Conservation (phyloP, 2,797 vertebrate species). For the Spinibarbus caldwelli region DNA sequence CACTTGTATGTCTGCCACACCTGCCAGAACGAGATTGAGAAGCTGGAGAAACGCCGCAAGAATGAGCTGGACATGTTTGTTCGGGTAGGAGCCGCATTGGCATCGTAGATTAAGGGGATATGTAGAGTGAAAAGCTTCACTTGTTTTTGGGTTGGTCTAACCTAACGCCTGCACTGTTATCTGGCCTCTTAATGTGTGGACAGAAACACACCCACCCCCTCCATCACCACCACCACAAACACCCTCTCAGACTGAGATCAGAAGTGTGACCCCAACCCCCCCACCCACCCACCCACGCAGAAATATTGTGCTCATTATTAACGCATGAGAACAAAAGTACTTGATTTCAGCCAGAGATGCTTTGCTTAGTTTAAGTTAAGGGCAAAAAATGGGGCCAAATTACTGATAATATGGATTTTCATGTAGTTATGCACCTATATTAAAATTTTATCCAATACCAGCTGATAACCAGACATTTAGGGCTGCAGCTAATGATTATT, state of each 20-base stretch:
- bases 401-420: neutral
- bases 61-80: conserved; percentile 97
- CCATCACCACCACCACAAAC: neutral
- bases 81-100: conserved; percentile 79
- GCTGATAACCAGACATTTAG: no score
- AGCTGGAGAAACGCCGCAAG: conserved; percentile 93
- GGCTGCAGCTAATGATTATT: neutral
- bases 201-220: no score
- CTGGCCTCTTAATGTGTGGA: conserved; percentile 17
- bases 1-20: conserved; percentile 97
- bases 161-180: neutral
- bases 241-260: conserved; percentile 59
- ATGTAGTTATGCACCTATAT: no score
- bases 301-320: conserved; percentile 71
- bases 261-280: conserved; percentile 59
- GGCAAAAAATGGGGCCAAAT: neutral
- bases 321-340: conserved; percentile 72
- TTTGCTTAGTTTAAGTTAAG: neutral
- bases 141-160: conserved; percentile 14
- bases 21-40: conserved; percentile 94
- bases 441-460: neutral
- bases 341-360: conserved; percentile 58
- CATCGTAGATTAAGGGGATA: neutral
- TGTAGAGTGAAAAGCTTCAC: neutral
- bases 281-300: no score